Evolutionary conservation across 2,888 invertebrate species (phyloP).

Genomic region (Rhamphomyia laevipes): DNA sequence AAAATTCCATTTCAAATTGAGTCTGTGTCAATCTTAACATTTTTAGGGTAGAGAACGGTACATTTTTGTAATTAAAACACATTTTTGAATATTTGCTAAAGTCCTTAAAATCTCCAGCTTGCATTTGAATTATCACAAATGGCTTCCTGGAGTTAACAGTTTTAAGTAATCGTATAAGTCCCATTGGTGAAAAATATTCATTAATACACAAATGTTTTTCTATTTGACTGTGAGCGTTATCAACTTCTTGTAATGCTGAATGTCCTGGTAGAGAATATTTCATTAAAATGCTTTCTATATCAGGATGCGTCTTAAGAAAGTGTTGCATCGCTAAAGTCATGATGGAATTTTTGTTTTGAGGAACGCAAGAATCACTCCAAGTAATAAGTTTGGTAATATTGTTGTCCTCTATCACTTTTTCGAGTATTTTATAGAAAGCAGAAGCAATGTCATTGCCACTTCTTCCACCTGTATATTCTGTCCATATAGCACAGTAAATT

Average conservation of each 20-base stretch:
- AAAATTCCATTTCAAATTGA: neutral
- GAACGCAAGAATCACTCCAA: conserved; percentile 5
- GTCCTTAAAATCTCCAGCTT: conserved; percentile 3
- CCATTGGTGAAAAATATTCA: conserved; percentile 8
- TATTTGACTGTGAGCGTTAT: conserved; percentile 34
- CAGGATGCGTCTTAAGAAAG: conserved; percentile 6
- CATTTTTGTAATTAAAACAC: conserved; percentile 4
- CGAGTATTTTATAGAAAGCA: conserved; percentile 3
- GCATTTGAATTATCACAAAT: conserved; percentile 5
- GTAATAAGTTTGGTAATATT: conserved; percentile 4
- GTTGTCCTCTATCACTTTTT: conserved; percentile 1
- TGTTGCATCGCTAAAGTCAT: conserved; percentile 5
- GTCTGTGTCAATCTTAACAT: conserved; percentile 3
- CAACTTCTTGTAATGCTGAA: conserved; percentile 6
- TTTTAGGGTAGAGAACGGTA: conserved; percentile 1
- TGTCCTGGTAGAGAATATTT: conserved; percentile 9
- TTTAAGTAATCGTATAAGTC: conserved; percentile 3
- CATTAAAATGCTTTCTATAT: conserved; percentile 4
- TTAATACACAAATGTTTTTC: conserved; percentile 25
- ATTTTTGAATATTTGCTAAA: conserved; percentile 4
- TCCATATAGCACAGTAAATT: conserved; percentile 7
- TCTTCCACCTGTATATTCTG: conserved; percentile 4
- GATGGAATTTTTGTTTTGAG: conserved; percentile 10
- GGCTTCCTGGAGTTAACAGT: conserved; percentile 1
- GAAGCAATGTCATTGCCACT: conserved; percentile 7